phyloP scores from a whole-genome alignment of 2,113 vertebrate species.

The Oxyura jamaicensis region DNA sequence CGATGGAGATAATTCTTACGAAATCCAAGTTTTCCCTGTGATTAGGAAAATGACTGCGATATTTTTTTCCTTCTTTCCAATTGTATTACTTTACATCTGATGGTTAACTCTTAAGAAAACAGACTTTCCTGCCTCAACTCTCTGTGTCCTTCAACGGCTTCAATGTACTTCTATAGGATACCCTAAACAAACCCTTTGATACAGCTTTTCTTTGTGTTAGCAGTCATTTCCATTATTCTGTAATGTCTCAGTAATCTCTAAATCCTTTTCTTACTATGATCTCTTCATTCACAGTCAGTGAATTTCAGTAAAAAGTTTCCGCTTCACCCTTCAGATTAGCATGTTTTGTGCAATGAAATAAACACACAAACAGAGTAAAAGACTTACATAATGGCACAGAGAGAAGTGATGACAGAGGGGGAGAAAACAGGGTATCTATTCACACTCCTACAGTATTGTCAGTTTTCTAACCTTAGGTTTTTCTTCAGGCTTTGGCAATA shows the following conservation, averaged over 20 bases:
- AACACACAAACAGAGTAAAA: not conserved
- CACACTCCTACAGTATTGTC: not conserved
- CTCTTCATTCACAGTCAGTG: not conserved
- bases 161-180: not conserved
- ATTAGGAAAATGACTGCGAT: not conserved
- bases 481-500: slow-evolving; percentile 71
- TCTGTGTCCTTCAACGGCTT: not conserved
- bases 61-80: not conserved
- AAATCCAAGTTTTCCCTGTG: not conserved
- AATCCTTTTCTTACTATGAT: not conserved
- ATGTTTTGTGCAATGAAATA: not conserved
- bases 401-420: not conserved
- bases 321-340: not conserved
- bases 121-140: not conserved
- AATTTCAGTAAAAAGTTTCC: not conserved
- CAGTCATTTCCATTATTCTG: not conserved
- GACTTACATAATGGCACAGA: not conserved
- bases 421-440: not conserved
- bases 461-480: slow-evolving; percentile 74
- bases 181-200: no score
- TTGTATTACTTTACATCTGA: not conserved
- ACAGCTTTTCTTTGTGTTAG: not conserved
- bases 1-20: accelerated
- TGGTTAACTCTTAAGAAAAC: not conserved
- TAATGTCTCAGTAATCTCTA: not conserved